Conservation (phyloP, 2,113 vertebrate species). For the Plotosus lineatus region DNA sequence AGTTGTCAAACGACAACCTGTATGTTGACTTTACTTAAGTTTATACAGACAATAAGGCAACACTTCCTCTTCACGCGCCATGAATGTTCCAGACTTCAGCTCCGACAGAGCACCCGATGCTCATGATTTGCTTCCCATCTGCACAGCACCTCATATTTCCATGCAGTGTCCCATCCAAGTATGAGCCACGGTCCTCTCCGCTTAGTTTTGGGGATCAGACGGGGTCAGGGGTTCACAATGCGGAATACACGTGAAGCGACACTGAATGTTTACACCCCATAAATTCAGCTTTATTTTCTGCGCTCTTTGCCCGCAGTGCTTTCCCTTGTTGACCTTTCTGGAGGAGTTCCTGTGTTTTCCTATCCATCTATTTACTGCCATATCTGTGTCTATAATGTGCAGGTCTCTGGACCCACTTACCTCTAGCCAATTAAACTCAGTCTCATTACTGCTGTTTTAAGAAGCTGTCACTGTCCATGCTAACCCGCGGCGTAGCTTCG, state of each 20-base stretch:
- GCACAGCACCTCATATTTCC: too few relatives aligned
- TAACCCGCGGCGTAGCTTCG: background rate
- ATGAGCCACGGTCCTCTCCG: too few relatives aligned
- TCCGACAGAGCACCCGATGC: too few relatives aligned
- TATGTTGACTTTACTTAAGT: background rate
- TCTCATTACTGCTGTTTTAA: background rate
- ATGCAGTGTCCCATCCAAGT: too few relatives aligned
- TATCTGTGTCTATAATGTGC: conserved; percentile 1
- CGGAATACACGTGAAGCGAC: too few relatives aligned
- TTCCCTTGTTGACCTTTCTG: background rate
- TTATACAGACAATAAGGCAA: background rate
- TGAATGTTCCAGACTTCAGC: too few relatives aligned
- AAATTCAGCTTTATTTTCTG: background rate
- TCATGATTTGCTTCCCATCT: too few relatives aligned
- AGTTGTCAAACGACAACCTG: background rate
- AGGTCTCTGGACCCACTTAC: background rate
- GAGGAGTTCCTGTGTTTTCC: background rate
- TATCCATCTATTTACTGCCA: background rate
- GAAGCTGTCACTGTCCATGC: background rate
- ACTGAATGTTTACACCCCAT: background rate
- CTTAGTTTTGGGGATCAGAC: too few relatives aligned
- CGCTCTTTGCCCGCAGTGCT: background rate
- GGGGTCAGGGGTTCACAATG: too few relatives aligned
- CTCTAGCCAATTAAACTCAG: background rate
- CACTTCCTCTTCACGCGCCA: too few relatives aligned